A percentile compares a stretch with the other conserved stretches of the same genome.
phyloP scores from a whole-genome alignment of 2,113 vertebrate genomes.

The Thryonomys swinderianus region DNA sequence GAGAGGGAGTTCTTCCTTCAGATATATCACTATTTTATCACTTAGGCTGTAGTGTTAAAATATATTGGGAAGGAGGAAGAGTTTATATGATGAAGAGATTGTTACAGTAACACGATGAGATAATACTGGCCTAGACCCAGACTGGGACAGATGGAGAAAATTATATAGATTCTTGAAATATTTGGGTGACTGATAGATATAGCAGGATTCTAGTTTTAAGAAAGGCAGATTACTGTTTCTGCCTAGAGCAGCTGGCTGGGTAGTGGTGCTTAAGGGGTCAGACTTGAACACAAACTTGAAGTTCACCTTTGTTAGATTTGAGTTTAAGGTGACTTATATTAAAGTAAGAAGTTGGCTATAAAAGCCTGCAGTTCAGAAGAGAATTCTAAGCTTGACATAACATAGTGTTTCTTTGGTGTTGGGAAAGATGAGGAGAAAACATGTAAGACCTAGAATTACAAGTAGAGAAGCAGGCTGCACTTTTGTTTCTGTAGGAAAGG shows the following conservation, averaged over 20 bases:
- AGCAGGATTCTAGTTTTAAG: background rate
- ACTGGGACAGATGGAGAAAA: background rate
- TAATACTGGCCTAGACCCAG: background rate
- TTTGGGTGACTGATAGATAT: background rate
- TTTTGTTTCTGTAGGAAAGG: background rate
- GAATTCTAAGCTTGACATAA: background rate
- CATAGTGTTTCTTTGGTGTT: background rate
- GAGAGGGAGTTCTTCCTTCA: background rate
- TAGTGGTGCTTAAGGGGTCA: background rate
- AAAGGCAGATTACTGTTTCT: background rate
- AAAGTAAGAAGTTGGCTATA: background rate
- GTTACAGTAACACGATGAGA: background rate
- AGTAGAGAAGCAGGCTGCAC: background rate
- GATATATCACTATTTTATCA: constrained; percentile 23
- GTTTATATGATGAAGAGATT: background rate
- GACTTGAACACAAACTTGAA: background rate
- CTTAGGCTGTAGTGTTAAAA: background rate
- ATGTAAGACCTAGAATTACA: background rate
- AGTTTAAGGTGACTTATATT: constrained; percentile 18
- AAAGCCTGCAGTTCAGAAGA: constrained; percentile 9
- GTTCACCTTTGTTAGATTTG: constrained; percentile 11
- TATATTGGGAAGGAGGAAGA: background rate
- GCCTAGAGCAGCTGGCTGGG: background rate
- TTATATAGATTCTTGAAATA: background rate
- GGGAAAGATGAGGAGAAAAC: background rate